Evolutionary conservation across 2,113 vertebrate genomes (phyloP).

Genomic region (Genyomyrus donnyi): DNA sequence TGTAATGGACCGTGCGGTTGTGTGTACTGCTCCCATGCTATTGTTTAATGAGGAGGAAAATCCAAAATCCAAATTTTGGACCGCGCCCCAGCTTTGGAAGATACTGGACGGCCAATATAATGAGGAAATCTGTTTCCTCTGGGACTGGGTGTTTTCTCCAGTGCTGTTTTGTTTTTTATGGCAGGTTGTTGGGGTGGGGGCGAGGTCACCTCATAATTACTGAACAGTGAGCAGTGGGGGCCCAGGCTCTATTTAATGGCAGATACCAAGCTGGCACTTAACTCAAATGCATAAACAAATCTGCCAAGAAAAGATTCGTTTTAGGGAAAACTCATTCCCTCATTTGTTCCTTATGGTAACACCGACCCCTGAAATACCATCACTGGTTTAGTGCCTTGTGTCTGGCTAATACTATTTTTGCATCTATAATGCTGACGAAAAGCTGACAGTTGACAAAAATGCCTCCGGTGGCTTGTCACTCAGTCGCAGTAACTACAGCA

Average conservation of each 20-base stretch:
- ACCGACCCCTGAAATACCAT: not conserved
- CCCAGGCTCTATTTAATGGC: not conserved
- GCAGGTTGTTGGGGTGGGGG: constrained; percentile 6
- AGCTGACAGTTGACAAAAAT: constrained; percentile 2
- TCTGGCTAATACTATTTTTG: not conserved
- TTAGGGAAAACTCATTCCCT: not conserved
- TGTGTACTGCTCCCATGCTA: not conserved
- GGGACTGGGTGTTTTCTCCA: not conserved
- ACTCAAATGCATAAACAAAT: not conserved
- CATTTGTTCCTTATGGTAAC: not conserved
- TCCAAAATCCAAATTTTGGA: constrained; percentile 20
- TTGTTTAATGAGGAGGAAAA: constrained; percentile 12
- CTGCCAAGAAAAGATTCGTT: not conserved
- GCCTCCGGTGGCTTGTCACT: not conserved
- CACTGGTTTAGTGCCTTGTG: not conserved
- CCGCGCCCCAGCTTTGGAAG: constrained; percentile 9
- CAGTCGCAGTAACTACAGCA: not conserved
- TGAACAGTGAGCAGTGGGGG: not conserved
- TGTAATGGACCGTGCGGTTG: constrained; percentile 1
- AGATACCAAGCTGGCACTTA: not conserved
- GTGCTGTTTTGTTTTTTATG: constrained; percentile 10
- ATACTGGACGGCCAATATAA: not conserved
- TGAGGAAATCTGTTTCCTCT: constrained; percentile 14
- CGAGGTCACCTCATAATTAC: not conserved
- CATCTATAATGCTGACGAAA: constrained; percentile 1